These are phyloP conservation scores for Thelaira solivaga DNA, from an alignment of 2,888 invertebrate species.

Conservation along the genomic window DNA sequence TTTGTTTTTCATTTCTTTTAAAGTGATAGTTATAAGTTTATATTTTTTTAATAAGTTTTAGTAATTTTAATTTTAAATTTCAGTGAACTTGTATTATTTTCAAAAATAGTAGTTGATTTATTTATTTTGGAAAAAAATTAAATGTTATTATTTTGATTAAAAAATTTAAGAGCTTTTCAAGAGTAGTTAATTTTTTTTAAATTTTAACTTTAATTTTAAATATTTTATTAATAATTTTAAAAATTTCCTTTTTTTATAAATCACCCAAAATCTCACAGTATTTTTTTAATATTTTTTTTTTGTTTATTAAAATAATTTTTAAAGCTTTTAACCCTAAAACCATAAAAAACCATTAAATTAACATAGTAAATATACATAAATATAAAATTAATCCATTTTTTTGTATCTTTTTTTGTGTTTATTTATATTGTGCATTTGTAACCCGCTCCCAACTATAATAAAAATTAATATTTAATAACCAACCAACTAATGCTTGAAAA, in stretches of 20 bases:
- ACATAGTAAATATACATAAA: background rate
- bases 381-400: constrained; percentile 43
- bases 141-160: background rate
- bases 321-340: constrained; percentile 23
- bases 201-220: too few species aligned
- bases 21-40: too few species aligned
- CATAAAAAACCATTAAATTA: constrained; percentile 29
- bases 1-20: too few species aligned
- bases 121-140: background rate
- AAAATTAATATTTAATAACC: constrained; percentile 30
- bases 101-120: too few species aligned
- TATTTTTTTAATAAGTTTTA: too few species aligned
- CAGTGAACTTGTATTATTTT: too few species aligned
- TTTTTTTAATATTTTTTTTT: constrained; percentile 29
- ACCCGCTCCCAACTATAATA: constrained; percentile 40
- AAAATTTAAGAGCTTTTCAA: constrained; percentile 11
- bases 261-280: constrained; percentile 32
- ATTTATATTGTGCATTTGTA: constrained; percentile 52
- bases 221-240: background rate
- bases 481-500: constrained; percentile 59
- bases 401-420: constrained; percentile 42
- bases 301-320: background rate
- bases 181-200: background rate
- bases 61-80: too few species aligned
- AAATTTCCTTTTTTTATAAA: constrained; percentile 2